These are phyloP conservation scores for Vulpes vulpes DNA, from an alignment of 2,113 vertebrate genomes.

Conservation along the genomic window DNA sequence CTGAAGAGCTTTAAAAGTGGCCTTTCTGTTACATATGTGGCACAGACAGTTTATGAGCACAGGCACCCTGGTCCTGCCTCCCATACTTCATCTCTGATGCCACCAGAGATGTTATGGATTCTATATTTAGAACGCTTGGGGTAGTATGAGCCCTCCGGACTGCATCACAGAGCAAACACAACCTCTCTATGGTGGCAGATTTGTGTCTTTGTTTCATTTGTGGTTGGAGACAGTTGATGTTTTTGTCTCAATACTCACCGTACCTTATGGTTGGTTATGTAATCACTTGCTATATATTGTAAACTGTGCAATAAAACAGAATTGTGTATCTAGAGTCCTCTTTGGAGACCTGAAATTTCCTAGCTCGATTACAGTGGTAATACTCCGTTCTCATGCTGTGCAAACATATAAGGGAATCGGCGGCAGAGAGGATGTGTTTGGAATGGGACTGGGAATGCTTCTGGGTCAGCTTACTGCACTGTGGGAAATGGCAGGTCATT, in stretches of 20 bases:
- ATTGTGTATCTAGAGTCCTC: neutral
- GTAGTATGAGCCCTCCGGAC: conserved; percentile 40
- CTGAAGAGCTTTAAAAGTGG: conserved; percentile 86
- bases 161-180: neutral
- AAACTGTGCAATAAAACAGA: conserved; percentile 54
- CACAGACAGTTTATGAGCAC: neutral
- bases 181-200: neutral
- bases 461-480: neutral
- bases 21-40: conserved; percentile 75
- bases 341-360: neutral
- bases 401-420: neutral
- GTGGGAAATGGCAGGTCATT: neutral
- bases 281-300: neutral
- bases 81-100: conserved; percentile 54
- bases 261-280: neutral
- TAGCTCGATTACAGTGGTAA: neutral
- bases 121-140: neutral
- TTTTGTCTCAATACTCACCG: conserved; percentile 5
- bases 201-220: conserved; percentile 31
- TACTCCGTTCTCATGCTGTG: neutral
- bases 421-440: neutral
- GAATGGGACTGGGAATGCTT: neutral
- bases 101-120: neutral
- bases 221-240: neutral
- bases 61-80: neutral